Base-by-base conservation (phyloP, 1,140 invertebrate species). In the Musca domestica region DNA sequence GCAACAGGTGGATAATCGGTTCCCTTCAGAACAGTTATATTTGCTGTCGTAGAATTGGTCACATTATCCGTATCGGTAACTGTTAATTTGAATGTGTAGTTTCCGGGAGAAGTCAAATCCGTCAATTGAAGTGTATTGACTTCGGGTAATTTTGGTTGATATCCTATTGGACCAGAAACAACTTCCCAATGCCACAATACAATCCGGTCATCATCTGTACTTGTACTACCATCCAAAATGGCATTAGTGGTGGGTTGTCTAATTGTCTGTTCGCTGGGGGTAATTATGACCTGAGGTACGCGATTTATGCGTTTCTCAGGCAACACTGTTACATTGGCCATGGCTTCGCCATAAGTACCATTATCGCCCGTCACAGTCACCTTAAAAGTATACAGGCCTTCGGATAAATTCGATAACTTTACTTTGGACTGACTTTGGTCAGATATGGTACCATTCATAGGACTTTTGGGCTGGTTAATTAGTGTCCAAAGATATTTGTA, bases 1-100 rank as follows among this genome's bases (percentile, higher is more conserved):
- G 95, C 95, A 80, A 93, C 93, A 9, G 96, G 96, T 3, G 95
- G 95, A 86, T 97, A 97, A 80, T 98, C 95, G 0, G 88, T 95
- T 72, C 93, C 91, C 86, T 96, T 95, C 10, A 96, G 84, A 15
- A 98, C 94, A 34, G 90, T 93, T 61, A 98, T 91, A 82, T 93
- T 95, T 27, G 95, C 95, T 17, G 88, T 90, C 1, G 94, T 93
- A 1, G 88, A 94, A 83, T 95, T 95, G 56, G 88, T 91, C 0
- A 89, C 89, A 71, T 94, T 92, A 82, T 97, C 92, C 0, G 93
- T 92, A 83, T 98, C 96, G 73, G 93, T 94, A 0, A 98, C 93
- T 3, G 94, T 96, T 67, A 98, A 84, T 87, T 94, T 94, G 77
- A 98, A 95, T 0, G 91, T 94, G 75, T 98, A 98, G 83, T 95